Evolutionary conservation across 2,797 vertebrate genomes (phyloP), one percentile per base, ranked within the genome.

Genomic region (Ceryle rudis): DNA sequence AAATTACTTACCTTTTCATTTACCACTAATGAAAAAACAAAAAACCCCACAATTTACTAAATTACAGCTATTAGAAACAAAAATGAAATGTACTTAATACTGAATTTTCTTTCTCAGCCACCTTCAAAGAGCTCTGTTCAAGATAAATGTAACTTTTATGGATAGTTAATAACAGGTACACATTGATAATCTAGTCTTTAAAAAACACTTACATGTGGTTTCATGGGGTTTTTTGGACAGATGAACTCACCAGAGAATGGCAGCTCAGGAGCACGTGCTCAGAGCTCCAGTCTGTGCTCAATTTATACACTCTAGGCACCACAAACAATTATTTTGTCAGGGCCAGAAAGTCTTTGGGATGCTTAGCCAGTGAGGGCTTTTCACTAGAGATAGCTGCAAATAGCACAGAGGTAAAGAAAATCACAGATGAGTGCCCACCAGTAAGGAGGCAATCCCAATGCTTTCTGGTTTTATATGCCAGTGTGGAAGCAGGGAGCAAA

Each of bases 211-310:
- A 1, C 4, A 4, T 52, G n/a, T 29, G 23, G 5, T 61, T 74
- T 72, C 14, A 21, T 31, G 4, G 42, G 18, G 0, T 0, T 10
- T 42, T 75, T 87, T 57, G 11, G 2, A 22, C 10, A 17, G 10
- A 73, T 0, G 5, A 73, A 55, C 31, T 52, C 41, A 67, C 3
- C 8, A 44, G 52, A 57, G 26, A 80, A 31, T 16, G 55, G 37
- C 55, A 87, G 55, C 60, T 92, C 78, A 80, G 23, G 31, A 92
- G 60, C 8, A 29, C 6, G 13, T 47, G 25, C 71, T 65, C 77
- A 94, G 83, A 95, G 46, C 77, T 83, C 54, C 41, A 67, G 13
- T 7, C 19, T 47, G 22, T 47, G 35, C 13, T 58, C 41, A 58
- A 28, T 61, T 80, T 74, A 39, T 31, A 47, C 21, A 5, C 46